Evolutionary conservation across 2,113 vertebrate genomes (phyloP).

Genomic region (Cryptotis parvus): DNA sequence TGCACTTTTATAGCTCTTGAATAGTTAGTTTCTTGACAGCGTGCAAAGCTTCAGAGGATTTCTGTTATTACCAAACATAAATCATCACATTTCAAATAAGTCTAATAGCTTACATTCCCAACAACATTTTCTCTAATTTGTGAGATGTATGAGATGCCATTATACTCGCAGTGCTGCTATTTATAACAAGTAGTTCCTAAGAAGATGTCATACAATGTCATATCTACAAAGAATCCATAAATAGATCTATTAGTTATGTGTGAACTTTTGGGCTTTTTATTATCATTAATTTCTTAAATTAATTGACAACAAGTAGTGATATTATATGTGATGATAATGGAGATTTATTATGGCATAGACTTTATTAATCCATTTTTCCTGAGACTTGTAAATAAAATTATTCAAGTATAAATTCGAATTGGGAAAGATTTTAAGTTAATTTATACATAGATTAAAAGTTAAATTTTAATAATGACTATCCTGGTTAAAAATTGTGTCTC

Average conservation of each 20-base stretch:
- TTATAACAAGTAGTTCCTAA: constrained; percentile 31
- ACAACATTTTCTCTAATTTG: constrained; percentile 18
- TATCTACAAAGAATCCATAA: not conserved
- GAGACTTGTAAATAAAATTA: constrained; percentile 27
- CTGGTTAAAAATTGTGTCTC: not conserved
- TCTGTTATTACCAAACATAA: constrained; percentile 31
- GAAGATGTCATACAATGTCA: not conserved
- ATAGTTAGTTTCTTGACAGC: constrained; percentile 37
- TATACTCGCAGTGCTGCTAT: not conserved
- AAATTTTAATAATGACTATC: constrained; percentile 52
- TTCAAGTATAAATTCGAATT: constrained; percentile 34
- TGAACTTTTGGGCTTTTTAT: constrained; percentile 14
- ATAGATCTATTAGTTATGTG: not conserved
- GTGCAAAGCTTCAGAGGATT: constrained; percentile 39
- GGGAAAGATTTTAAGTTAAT: constrained; percentile 46
- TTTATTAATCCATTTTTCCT: not conserved
- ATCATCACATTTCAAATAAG: constrained; percentile 49
- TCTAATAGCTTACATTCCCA: constrained; percentile 7
- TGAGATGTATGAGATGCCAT: not conserved
- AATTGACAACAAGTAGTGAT: not conserved
- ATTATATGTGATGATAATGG: constrained; percentile 59
- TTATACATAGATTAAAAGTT: not conserved
- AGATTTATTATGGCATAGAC: constrained; percentile 42
- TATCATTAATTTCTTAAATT: constrained; percentile 41
- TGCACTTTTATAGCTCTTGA: not conserved